Percentiles rank a stretch among this genome's conserved stretches.
Evolutionary conservation across 2,797 vertebrate genomes (phyloP).

Genomic region (Melanotaenia nigrans): DNA sequence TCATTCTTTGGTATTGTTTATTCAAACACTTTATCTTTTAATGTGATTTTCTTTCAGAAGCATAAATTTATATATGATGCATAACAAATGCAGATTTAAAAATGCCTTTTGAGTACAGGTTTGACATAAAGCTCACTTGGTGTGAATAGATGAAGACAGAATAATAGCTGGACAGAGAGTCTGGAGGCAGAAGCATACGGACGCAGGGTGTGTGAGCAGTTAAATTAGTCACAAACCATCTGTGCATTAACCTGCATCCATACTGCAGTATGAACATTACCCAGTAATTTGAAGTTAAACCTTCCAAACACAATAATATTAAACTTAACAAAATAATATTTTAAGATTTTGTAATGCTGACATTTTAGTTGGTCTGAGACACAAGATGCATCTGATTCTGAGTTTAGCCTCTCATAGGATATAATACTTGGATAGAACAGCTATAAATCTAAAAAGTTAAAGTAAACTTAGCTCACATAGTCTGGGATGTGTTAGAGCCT

Average conservation of each 20-base stretch:
- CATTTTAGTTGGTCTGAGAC: neutral
- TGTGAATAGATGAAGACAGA: slow-evolving; percentile 7
- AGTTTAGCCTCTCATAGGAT: too few relatives aligned
- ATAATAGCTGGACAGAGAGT: slow-evolving; percentile 24
- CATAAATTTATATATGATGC: too few relatives aligned
- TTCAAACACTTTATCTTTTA: too few relatives aligned
- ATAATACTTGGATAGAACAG: too few relatives aligned
- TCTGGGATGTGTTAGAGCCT: too few relatives aligned
- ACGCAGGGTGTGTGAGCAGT: slow-evolving; percentile 91
- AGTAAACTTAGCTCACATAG: too few relatives aligned
- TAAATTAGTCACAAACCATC: slow-evolving; percentile 88
- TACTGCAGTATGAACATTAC: slow-evolving; percentile 90
- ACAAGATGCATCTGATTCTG: neutral
- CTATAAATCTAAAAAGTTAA: too few relatives aligned
- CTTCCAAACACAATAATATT: neutral
- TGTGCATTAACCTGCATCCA: slow-evolving; percentile 92
- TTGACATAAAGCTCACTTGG: slow-evolving; percentile 5
- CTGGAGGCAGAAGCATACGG: slow-evolving; percentile 16
- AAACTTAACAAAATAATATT: neutral
- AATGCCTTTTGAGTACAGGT: neutral
- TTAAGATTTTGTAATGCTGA: neutral
- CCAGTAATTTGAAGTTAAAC: slow-evolving; percentile 57
- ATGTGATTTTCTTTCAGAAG: too few relatives aligned
- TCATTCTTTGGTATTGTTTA: too few relatives aligned
- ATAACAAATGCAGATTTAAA: neutral